Percentiles rank a stretch among this genome's conserved stretches.
Conservation (phyloP, 2,888 invertebrate genomes). For the Athalia rosae region DNA sequence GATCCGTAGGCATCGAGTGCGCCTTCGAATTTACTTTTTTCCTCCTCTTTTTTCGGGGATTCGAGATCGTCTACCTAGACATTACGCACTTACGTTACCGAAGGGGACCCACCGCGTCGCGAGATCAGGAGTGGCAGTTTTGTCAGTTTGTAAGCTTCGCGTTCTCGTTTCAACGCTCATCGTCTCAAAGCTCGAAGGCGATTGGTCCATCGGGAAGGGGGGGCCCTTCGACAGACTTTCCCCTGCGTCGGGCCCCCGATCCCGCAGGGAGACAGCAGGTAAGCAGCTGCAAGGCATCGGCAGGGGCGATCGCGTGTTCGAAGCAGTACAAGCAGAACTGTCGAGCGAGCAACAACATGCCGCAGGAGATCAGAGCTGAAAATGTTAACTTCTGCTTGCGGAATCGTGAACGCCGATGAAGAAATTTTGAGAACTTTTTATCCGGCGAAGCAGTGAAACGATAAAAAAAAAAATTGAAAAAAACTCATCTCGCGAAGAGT, state of each 20-base stretch:
- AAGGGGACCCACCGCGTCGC: slow-evolving; percentile 35
- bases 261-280: slow-evolving; percentile 58
- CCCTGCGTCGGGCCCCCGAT: slow-evolving; percentile 22
- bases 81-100: slow-evolving; percentile 17
- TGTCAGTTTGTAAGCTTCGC: slow-evolving; percentile 35
- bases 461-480: not conserved
- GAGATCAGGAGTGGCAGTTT: slow-evolving; percentile 34
- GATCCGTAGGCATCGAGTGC: slow-evolving; percentile 3
- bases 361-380: slow-evolving; percentile 48
- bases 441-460: not conserved
- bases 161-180: slow-evolving; percentile 22
- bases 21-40: no score
- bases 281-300: slow-evolving; percentile 67
- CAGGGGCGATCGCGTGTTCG: slow-evolving; percentile 63
- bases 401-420: slow-evolving; percentile 24
- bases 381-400: slow-evolving; percentile 26
- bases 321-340: slow-evolving; percentile 73
- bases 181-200: slow-evolving; percentile 18
- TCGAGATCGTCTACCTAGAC: slow-evolving; percentile 20
- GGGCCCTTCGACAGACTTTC: slow-evolving; percentile 40
- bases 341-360: slow-evolving; percentile 65
- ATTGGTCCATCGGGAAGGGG: slow-evolving; percentile 26
- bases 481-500: not conserved
- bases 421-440: not conserved
- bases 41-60: not conserved